These are phyloP conservation scores for Rhagonycha fulva DNA, from an alignment of 2,888 invertebrate species.

Conservation along the genomic window DNA sequence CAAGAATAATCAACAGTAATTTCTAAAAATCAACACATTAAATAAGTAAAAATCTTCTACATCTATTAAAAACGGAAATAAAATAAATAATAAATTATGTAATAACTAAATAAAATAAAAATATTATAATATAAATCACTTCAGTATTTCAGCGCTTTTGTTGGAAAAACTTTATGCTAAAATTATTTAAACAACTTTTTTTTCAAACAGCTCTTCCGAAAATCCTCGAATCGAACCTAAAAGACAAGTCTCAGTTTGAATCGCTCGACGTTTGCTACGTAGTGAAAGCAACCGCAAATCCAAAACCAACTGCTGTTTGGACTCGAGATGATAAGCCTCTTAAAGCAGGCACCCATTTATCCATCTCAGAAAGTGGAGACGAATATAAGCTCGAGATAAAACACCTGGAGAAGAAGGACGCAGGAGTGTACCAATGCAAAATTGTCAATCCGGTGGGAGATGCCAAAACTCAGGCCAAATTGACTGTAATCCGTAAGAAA, in stretches of 20 bases:
- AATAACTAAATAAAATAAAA: neutral
- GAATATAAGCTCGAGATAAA: slow-evolving; percentile 75
- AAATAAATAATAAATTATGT: neutral
- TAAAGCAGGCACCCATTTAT: slow-evolving; percentile 61
- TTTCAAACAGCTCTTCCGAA: slow-evolving; percentile 67
- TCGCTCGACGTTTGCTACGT: slow-evolving; percentile 82
- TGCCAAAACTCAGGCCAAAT: slow-evolving; percentile 70
- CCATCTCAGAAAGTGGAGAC: slow-evolving; percentile 70
- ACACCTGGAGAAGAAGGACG: slow-evolving; percentile 71
- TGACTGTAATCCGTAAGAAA: slow-evolving; percentile 74
- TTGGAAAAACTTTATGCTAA: neutral
- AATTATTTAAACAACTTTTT: slow-evolving; percentile 7
- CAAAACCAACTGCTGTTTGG: slow-evolving; percentile 80
- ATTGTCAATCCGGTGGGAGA: slow-evolving; percentile 85
- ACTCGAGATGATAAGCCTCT: slow-evolving; percentile 76
- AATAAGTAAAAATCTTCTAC: neutral
- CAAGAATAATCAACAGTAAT: neutral
- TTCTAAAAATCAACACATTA: neutral
- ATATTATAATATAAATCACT: neutral
- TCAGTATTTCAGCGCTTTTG: neutral
- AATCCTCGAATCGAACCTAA: slow-evolving; percentile 72
- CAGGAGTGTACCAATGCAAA: slow-evolving; percentile 81
- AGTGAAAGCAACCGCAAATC: slow-evolving; percentile 75
- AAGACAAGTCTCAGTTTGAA: slow-evolving; percentile 76
- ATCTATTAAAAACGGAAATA: neutral